phyloP scores from a whole-genome alignment of 2,888 invertebrate species.

The Falcaria lacertinaria region DNA sequence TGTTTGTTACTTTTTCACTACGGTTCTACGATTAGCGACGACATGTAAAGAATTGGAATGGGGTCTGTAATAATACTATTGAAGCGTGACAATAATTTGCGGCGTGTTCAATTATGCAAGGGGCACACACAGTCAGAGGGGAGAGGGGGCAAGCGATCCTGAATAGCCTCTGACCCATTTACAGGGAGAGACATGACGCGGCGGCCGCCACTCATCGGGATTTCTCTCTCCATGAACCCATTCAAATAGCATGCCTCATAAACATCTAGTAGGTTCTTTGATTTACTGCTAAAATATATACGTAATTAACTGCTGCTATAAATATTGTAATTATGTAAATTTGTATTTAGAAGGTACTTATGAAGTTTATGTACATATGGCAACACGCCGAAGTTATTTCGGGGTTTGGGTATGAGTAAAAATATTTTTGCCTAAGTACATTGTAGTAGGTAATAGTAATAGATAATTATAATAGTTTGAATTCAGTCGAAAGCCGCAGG shows the following conservation, averaged over 20 bases:
- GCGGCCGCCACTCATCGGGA: conserved; percentile 47
- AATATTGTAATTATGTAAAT: too few relatives aligned
- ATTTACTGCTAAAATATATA: neutral
- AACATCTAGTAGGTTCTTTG: neutral
- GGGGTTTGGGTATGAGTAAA: too few relatives aligned
- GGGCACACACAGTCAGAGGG: conserved; percentile 55
- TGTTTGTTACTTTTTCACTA: too few relatives aligned
- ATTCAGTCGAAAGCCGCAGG: too few relatives aligned
- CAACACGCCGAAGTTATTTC: too few relatives aligned
- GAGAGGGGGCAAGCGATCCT: conserved; percentile 35
- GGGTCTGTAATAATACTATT: conserved; percentile 30
- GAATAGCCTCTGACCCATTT: conserved; percentile 76
- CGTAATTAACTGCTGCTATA: too few relatives aligned
- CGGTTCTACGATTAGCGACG: too few relatives aligned
- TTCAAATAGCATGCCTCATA: conserved; percentile 10
- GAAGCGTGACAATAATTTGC: conserved; percentile 71
- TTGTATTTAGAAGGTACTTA: too few relatives aligned
- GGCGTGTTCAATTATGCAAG: conserved; percentile 75
- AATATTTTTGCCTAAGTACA: too few relatives aligned
- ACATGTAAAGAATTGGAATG: neutral
- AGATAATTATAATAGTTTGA: too few relatives aligned
- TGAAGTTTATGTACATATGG: too few relatives aligned
- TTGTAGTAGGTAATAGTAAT: too few relatives aligned
- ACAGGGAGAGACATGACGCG: conserved; percentile 56
- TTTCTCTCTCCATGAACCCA: conserved; percentile 31